These are phyloP conservation scores for Lasioglossum morio DNA, from an alignment of 2,888 invertebrate genomes.

Conservation along the genomic window DNA sequence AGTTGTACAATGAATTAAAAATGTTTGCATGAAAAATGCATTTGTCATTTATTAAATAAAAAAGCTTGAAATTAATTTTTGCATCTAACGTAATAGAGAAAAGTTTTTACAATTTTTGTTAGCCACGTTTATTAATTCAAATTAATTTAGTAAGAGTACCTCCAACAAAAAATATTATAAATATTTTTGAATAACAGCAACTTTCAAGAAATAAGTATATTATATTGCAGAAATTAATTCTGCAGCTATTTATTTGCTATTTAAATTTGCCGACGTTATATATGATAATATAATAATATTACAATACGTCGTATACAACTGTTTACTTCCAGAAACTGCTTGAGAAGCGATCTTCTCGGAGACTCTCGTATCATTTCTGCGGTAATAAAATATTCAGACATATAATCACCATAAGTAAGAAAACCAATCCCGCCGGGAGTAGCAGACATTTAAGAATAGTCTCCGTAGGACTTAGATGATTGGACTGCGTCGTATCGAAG, in stretches of 20 bases:
- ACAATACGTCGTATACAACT: background rate
- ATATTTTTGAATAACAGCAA: too few relatives aligned
- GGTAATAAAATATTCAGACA: background rate
- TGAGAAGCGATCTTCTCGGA: background rate
- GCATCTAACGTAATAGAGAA: background rate
- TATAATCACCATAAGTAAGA: slow-evolving; percentile 22
- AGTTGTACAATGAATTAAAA: too few relatives aligned
- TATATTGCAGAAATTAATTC: background rate
- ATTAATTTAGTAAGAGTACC: background rate
- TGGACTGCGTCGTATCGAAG: slow-evolving; percentile 36
- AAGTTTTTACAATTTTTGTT: background rate
- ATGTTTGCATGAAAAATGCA: too few relatives aligned
- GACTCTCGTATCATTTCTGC: background rate
- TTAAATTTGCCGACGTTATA: background rate
- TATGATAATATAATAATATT: background rate
- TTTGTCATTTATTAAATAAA: background rate
- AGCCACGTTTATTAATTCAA: background rate
- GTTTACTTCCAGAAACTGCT: background rate
- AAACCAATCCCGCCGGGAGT: slow-evolving; percentile 20
- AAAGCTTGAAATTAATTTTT: background rate
- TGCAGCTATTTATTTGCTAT: background rate
- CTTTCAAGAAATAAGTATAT: too few relatives aligned
- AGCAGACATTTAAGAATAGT: slow-evolving; percentile 32
- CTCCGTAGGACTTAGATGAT: slow-evolving; percentile 32
- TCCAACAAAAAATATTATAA: too few relatives aligned